Evolutionary conservation across 2,888 invertebrate species (phyloP).

Genomic region (Syrista parreyssii): DNA sequence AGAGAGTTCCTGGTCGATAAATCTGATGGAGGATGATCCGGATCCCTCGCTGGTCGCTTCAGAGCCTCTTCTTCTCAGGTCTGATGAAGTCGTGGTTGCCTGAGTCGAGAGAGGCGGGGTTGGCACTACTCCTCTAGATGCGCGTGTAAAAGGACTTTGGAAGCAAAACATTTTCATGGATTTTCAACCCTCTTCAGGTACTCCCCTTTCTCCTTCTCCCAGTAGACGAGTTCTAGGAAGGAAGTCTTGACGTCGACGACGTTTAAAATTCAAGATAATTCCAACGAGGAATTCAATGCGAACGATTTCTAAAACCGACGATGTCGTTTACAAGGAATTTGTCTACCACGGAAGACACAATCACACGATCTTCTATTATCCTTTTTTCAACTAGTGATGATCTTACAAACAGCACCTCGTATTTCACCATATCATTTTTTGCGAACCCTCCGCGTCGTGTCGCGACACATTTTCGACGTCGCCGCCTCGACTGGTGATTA

Average conservation of each 20-base stretch:
- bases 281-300: background rate
- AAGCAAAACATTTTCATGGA: conserved; percentile 61
- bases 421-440: conserved; percentile 38
- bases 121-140: conserved; percentile 46
- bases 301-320: background rate
- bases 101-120: conserved; percentile 31
- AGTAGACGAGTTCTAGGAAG: background rate
- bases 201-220: background rate
- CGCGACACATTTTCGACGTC: conserved; percentile 37
- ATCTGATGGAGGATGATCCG: conserved; percentile 53
- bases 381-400: background rate
- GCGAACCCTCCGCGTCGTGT: conserved; percentile 41
- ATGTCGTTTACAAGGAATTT: background rate
- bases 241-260: background rate
- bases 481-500: background rate
- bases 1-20: conserved; percentile 59
- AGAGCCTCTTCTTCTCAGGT: conserved; percentile 41
- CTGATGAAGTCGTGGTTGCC: background rate
- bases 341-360: background rate
- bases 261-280: background rate
- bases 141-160: conserved; percentile 62
- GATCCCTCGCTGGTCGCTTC: conserved; percentile 59
- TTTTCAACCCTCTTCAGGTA: background rate
- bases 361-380: background rate
- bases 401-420: background rate